Percentiles rank a stretch among this genome's conserved stretches.
Evolutionary conservation across 2,797 vertebrate species (phyloP).

Genomic region (Poeciliopsis gracilis): DNA sequence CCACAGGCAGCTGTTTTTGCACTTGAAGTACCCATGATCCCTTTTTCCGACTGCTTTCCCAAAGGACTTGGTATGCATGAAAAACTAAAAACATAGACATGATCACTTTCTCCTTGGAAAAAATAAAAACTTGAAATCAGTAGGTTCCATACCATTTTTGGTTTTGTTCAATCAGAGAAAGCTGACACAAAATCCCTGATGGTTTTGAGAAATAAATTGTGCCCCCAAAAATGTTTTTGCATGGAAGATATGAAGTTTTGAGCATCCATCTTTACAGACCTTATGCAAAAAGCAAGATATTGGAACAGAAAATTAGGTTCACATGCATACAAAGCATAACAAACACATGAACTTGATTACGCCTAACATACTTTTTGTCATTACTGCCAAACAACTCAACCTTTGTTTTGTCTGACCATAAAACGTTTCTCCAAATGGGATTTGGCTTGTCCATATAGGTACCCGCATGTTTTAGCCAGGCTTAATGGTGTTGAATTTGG

Average conservation of each 20-base stretch:
- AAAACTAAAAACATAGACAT: not conserved
- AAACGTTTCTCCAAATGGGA: not conserved
- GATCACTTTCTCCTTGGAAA: not conserved
- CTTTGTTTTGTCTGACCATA: not conserved
- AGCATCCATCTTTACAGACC: not conserved
- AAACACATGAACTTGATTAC: not conserved
- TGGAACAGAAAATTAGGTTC: not conserved
- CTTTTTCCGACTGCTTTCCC: not conserved
- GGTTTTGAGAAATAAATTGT: not conserved
- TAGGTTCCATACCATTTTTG: not conserved
- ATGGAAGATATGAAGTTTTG: not conserved
- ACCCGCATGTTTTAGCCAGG: too few species aligned
- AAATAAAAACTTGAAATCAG: not conserved
- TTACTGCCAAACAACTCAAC: not conserved
- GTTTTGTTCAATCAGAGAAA: not conserved
- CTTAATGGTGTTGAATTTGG: too few species aligned
- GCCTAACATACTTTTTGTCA: not conserved
- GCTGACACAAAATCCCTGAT: not conserved
- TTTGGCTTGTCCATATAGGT: not conserved
- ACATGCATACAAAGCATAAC: not conserved
- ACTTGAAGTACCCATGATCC: not conserved
- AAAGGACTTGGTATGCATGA: not conserved
- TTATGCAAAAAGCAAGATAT: not conserved
- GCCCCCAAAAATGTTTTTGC: not conserved
- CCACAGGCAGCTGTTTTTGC: not conserved